phyloP scores from a whole-genome alignment of 1,140 invertebrate species.

The Diuraphis noxia region DNA sequence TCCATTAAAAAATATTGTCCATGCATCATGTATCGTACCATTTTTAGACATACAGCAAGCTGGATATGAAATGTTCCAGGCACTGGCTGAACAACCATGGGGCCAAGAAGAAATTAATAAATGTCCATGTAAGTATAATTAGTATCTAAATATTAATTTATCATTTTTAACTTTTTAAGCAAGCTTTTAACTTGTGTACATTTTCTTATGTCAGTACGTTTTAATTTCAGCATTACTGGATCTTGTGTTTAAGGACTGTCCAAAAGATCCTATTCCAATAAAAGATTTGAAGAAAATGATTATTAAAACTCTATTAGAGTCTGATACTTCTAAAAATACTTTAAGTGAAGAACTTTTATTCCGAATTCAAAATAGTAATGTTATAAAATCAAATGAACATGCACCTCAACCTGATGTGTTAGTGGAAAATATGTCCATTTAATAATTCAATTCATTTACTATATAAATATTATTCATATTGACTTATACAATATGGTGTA shows the following conservation, averaged over 20 bases:
- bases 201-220: not conserved
- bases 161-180: not conserved
- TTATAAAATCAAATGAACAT: not conserved
- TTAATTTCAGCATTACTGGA: slow-evolving; percentile 23
- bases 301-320: slow-evolving; percentile 17
- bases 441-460: not conserved
- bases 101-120: slow-evolving; percentile 67
- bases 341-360: slow-evolving; percentile 2
- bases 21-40: slow-evolving; percentile 66
- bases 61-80: slow-evolving; percentile 63
- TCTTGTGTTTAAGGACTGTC: not conserved
- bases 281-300: not conserved
- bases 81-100: slow-evolving; percentile 66
- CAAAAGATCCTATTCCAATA: not conserved
- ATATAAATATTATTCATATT: not conserved
- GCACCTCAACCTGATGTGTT: not conserved
- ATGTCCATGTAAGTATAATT: slow-evolving; percentile 61
- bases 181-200: not conserved
- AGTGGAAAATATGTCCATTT: slow-evolving; percentile 18
- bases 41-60: slow-evolving; percentile 67
- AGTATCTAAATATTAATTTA: not conserved
- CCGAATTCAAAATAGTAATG: not conserved
- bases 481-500: not conserved
- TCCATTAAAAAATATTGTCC: slow-evolving; percentile 64
- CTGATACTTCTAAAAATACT: not conserved